These are phyloP conservation scores for Salvelinus namaycush DNA, from an alignment of 2,113 vertebrate genomes.

Conservation along the genomic window DNA sequence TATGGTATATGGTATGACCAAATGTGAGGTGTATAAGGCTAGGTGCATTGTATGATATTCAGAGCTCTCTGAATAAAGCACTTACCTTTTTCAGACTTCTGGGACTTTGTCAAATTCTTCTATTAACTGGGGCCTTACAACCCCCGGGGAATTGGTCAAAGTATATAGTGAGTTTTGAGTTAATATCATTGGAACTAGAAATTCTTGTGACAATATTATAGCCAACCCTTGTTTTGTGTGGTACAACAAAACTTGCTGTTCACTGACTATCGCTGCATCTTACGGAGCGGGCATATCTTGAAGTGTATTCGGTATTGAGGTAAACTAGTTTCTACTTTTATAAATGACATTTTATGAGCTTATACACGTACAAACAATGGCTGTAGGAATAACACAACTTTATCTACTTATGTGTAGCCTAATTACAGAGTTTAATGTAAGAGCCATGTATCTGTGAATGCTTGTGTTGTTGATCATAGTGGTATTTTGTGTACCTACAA, in stretches of 20 bases:
- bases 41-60: no score
- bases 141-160: no score
- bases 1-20: no score
- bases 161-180: no score
- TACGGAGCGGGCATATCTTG: constrained; percentile 34
- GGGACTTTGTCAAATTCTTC: no score
- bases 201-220: constrained; percentile 44
- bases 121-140: no score
- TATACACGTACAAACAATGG: background rate
- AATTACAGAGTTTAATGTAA: background rate
- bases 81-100: no score
- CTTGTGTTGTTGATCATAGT: background rate
- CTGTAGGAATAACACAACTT: background rate
- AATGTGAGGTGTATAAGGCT: no score
- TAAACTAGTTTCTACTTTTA: constrained; percentile 40
- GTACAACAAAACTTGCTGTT: constrained; percentile 28
- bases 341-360: background rate
- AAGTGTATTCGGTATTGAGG: constrained; percentile 47
- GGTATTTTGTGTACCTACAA: background rate
- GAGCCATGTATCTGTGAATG: background rate
- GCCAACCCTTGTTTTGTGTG: constrained; percentile 42
- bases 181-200: no score
- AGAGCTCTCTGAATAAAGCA: no score
- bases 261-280: constrained; percentile 40
- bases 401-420: background rate